Conservation (phyloP, 1,140 invertebrate genomes). For the Lucilia cuprina region DNA sequence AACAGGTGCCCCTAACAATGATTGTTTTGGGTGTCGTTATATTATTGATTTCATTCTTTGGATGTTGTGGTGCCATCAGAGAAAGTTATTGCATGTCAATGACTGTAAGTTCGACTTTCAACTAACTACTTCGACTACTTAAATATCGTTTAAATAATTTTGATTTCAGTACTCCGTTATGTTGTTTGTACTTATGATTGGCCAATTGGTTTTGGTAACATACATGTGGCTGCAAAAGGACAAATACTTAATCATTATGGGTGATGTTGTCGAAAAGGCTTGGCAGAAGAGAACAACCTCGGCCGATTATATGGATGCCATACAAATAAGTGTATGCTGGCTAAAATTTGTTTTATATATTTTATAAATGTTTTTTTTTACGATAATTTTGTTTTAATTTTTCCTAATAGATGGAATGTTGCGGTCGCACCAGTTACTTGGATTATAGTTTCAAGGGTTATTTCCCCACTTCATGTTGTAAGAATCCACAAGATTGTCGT, state of each 20-base stretch:
- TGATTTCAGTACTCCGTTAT: slow-evolving; percentile 70
- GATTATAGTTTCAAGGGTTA: slow-evolving; percentile 63
- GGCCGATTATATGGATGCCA: slow-evolving; percentile 63
- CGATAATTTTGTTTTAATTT: slow-evolving; percentile 42
- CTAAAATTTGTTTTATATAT: background rate
- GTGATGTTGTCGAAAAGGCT: slow-evolving; percentile 62
- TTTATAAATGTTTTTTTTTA: background rate
- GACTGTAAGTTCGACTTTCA: slow-evolving; percentile 67
- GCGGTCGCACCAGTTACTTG: slow-evolving; percentile 65
- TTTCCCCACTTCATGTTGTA: slow-evolving; percentile 63
- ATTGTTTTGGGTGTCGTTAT: slow-evolving; percentile 77
- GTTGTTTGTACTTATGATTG: slow-evolving; percentile 70
- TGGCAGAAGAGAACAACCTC: slow-evolving; percentile 46
- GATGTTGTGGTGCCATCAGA: slow-evolving; percentile 83
- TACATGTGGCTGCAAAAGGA: slow-evolving; percentile 67
- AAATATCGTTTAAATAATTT: slow-evolving; percentile 28
- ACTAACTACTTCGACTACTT: no score
- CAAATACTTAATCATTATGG: slow-evolving; percentile 62
- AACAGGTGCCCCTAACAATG: slow-evolving; percentile 69
- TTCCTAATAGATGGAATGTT: slow-evolving; percentile 68
- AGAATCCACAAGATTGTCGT: slow-evolving; percentile 61
- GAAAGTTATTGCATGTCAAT: slow-evolving; percentile 85
- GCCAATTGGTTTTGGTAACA: slow-evolving; percentile 70
- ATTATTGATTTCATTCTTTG: slow-evolving; percentile 82
- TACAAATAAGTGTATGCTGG: slow-evolving; percentile 63